These are phyloP conservation scores for Aurelia sp. DNA, from an alignment of 30 jellyfish, hydroid and myxozoan genomes.

Conservation along the genomic window DNA sequence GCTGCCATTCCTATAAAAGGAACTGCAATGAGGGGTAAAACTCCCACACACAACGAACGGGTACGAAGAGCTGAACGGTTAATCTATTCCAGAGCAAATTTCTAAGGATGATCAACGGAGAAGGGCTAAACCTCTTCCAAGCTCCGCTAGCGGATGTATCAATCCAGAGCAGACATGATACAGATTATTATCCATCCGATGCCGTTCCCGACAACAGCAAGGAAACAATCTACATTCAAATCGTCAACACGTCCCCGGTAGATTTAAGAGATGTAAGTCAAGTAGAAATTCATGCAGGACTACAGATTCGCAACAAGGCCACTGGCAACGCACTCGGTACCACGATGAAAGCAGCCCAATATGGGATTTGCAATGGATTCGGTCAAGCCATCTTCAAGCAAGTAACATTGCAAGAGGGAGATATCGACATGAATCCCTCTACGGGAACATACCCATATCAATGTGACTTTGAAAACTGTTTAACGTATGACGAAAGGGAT, in stretches of 20 bases:
- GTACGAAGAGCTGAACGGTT: not conserved
- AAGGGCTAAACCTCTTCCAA: not conserved
- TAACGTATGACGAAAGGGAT: not conserved
- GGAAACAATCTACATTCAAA: not conserved
- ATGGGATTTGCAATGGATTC: not conserved
- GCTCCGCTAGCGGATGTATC: not conserved
- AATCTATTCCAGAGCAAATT: not conserved
- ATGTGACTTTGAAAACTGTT: not conserved
- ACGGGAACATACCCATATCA: constrained; percentile 11
- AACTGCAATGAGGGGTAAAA: too few relatives aligned
- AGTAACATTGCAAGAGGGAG: constrained; percentile 14
- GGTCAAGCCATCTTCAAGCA: not conserved
- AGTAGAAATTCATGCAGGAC: not conserved
- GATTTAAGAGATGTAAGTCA: not conserved
- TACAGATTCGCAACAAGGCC: too few relatives aligned
- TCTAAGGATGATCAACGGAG: not conserved
- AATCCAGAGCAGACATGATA: not conserved
- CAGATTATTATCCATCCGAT: constrained; percentile 11
- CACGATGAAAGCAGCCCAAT: not conserved
- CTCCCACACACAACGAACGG: not conserved
- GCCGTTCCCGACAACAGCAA: constrained; percentile 1
- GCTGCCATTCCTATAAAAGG: too few relatives aligned
- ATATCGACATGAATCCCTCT: not conserved
- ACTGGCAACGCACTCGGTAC: too few relatives aligned
- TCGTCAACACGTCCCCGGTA: not conserved